Evolutionary conservation across 2,888 invertebrate species (phyloP), one percentile per base, ranked within the genome.

Genomic region (Branchellion lobata): DNA sequence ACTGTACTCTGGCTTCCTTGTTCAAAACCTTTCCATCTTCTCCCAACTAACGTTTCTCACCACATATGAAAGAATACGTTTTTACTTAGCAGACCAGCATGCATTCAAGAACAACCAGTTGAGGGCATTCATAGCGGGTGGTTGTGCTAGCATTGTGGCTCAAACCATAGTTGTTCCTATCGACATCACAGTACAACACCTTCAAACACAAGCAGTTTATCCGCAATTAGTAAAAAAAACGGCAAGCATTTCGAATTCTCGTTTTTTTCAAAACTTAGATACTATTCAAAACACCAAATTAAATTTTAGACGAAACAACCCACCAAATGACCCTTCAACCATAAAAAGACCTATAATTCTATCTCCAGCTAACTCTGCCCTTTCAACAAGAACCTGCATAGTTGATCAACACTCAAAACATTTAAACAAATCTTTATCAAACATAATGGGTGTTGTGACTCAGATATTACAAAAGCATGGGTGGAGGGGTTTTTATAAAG

Each of bases 91-190:
- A 5, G 91, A 91, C 84, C 88, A 91, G 83, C 90, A 91, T 1
- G 80, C 78, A 0, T 75, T 86, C 3, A 84, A 84, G 34, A 85
- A 86, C 82, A 86, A 92, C 1, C 90, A 91, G 85, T 14, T 83
- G 0, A 81, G 84, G n/a, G 84, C 95, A 27, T 90, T 97, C 78
- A 89, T 95, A 81, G 96, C 93, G 40, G 97, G 97, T 1, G 95
- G 93, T 0, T 92, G 92, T 84, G 96, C 97, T 0, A 96, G 96
- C 0, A 88, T 95, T 75, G 94, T 96, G 27, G 81, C 95, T 0
- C 97, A 97, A 89, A 95, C 95, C 0, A 93, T 96, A 80, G 93
- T 96, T 82, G 96, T 97, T 79, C 97, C 97, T 3, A 94, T 97
- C 86, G 97, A 98, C 88, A 93, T 98, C 72, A 90, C 97, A 79